Evolutionary conservation across 1,140 invertebrate genomes (phyloP), one percentile per base, ranked within the genome.

Genomic region (Nasonia longicornis): DNA sequence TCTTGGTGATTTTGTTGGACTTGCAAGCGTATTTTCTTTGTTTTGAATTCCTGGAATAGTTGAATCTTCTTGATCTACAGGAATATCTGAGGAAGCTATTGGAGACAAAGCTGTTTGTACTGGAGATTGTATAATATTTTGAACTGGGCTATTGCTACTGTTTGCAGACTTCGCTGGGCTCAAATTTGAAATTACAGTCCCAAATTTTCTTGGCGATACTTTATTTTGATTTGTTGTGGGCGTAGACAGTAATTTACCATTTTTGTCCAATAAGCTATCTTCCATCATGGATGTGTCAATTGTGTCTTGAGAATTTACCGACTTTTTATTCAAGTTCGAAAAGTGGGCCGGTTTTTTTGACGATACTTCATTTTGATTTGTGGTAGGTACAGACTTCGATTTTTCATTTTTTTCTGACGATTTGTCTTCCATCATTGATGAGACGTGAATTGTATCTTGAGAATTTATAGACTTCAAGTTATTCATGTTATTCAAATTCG

Each of bases 131-230:
- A 29, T 38, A 63, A 69, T 63, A 26, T 63, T 58, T 77, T 81
- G 42, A 42, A 70, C 3, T 76, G 79, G 26, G 42, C 45, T 45
- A 64, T 66, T 70, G 11, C 63, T 14, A 38, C 8, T 66, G 20
- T 71, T 58, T 72, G 38, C 6, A 35, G 35, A 64, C 58, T 52
- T 76, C 2, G 48, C 3, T 74, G 29, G 35, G 71, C 38, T 79
- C 16, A 84, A 58, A 77, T 88, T 88, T 22, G 87, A 86, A 69
- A 88, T 85, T 63, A 84, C 85, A 58, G 86, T 88, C 29, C 87
- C 87, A 81, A 87, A 87, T 81, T 86, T 87, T 79, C 87, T 86
- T 26, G 84, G 84, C 3, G 77, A 77, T 20, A 12, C 64, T 4
- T 77, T 67, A 69, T 58, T 84, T 72, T 81, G 20, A 3, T 74